Conservation (phyloP, 2,888 invertebrate genomes). For the Netelia fuscicornis region DNA sequence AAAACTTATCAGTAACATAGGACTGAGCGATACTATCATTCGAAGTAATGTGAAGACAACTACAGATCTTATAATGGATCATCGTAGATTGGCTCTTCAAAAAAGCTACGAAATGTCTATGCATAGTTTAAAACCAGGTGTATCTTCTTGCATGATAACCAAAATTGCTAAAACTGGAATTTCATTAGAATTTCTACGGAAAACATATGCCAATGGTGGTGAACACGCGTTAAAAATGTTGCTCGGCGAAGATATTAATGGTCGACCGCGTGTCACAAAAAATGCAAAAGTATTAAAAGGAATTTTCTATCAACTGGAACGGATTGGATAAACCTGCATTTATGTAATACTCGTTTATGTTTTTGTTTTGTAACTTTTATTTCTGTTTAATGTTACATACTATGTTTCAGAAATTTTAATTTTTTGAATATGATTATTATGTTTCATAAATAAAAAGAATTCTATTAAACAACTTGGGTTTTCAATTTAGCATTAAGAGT, state of each 20-base stretch:
- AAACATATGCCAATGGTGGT: constrained; percentile 22
- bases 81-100: not conserved
- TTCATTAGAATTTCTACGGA: constrained; percentile 9
- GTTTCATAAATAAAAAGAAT: constrained; percentile 5
- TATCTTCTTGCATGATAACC: constrained; percentile 42
- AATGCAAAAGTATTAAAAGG: constrained; percentile 30
- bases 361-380: constrained; percentile 1
- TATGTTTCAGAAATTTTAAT: not conserved
- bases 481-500: not conserved
- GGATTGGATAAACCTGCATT: not conserved
- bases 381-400: not conserved
- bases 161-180: constrained; percentile 51
- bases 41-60: constrained; percentile 14
- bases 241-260: constrained; percentile 49
- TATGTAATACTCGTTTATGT: not conserved
- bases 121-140: constrained; percentile 4
- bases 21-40: constrained; percentile 23
- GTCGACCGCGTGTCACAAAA: constrained; percentile 40
- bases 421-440: not conserved
- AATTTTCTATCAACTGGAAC: constrained; percentile 17
- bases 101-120: not conserved
- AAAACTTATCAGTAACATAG: constrained; percentile 27
- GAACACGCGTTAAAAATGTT: constrained; percentile 35
- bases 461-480: not conserved
- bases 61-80: constrained; percentile 6